A percentile compares a stretch with the other conserved stretches of the same genome.
phyloP scores from a whole-genome alignment of 2,113 vertebrate species.

The Irena cyanogastra region DNA sequence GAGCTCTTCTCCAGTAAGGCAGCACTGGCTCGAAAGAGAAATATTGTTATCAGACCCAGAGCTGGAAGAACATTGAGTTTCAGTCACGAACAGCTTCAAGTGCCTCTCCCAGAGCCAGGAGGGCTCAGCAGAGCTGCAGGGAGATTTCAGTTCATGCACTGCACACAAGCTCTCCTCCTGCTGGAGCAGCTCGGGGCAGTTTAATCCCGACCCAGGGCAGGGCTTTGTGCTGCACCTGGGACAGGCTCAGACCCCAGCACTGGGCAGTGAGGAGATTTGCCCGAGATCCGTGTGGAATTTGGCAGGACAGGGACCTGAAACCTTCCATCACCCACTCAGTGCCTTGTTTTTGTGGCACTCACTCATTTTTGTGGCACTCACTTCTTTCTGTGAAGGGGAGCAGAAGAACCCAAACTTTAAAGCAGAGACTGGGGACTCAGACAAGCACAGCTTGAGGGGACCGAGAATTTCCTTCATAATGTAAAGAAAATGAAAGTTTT shows the following conservation, averaged over 20 bases:
- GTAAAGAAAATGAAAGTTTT: background rate
- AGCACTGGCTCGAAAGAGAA: background rate
- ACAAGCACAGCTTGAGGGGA: background rate
- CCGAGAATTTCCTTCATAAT: accelerated
- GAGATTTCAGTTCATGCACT: background rate
- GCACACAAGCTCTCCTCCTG: background rate
- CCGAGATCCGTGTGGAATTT: background rate
- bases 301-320: background rate
- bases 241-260: background rate
- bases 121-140: background rate
- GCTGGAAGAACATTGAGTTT: background rate
- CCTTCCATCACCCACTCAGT: background rate
- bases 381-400: background rate
- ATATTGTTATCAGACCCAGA: background rate
- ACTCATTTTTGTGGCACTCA: background rate
- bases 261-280: background rate
- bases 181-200: background rate
- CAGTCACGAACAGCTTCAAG: background rate
- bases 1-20: background rate
- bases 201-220: no score
- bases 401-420: background rate
- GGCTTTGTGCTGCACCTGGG: background rate
- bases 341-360: background rate
- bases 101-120: background rate
- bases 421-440: background rate